Percentiles rank a stretch among this genome's conserved stretches.
Evolutionary conservation across 1,140 invertebrate species (phyloP).

Genomic region (Drosophila parvula): DNA sequence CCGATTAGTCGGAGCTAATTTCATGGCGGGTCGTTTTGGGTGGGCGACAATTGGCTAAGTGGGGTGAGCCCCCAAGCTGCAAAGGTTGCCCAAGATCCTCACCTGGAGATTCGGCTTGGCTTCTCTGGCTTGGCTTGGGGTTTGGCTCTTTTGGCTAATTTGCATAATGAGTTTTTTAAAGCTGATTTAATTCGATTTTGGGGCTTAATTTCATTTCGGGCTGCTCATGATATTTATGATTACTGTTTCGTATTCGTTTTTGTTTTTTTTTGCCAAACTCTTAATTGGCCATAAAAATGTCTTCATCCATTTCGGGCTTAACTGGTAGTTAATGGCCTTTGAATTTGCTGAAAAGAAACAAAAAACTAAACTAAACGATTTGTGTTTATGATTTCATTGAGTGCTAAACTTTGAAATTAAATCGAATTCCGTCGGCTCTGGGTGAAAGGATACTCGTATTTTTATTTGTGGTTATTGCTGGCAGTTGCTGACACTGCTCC

Average conservation of each 20-base stretch:
- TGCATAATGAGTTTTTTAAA: conserved; percentile 82
- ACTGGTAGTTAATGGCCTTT: conserved; percentile 29
- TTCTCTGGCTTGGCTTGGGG: conserved; percentile 3
- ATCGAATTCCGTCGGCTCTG: conserved; percentile 27
- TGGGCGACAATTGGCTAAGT: conserved; percentile 72
- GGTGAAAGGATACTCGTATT: conserved; percentile 54
- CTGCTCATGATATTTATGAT: conserved; percentile 69
- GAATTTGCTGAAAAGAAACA: conserved; percentile 1
- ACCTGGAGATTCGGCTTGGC: conserved; percentile 30
- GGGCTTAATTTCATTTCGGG: conserved; percentile 27
- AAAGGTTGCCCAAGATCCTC: conserved; percentile 60
- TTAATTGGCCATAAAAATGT: conserved; percentile 81
- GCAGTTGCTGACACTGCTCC: conserved; percentile 32
- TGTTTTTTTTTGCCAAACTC: conserved; percentile 49
- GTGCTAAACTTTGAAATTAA: conserved; percentile 39
- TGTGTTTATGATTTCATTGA: conserved; percentile 49
- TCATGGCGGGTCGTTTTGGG: conserved; percentile 37
- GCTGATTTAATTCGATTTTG: conserved; percentile 69
- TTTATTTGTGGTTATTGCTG: conserved; percentile 23
- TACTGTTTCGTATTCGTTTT: conserved; percentile 54
- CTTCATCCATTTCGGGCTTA: conserved; percentile 65
- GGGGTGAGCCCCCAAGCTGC: conserved; percentile 25
- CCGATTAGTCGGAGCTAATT: conserved; percentile 65
- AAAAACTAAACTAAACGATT: conserved; percentile 20
- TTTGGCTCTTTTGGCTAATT: conserved; percentile 44